Percentiles rank a stretch among this genome's conserved stretches.
Evolutionary conservation across 2,113 vertebrate species (phyloP).

Genomic region (Mustelus asterias): DNA sequence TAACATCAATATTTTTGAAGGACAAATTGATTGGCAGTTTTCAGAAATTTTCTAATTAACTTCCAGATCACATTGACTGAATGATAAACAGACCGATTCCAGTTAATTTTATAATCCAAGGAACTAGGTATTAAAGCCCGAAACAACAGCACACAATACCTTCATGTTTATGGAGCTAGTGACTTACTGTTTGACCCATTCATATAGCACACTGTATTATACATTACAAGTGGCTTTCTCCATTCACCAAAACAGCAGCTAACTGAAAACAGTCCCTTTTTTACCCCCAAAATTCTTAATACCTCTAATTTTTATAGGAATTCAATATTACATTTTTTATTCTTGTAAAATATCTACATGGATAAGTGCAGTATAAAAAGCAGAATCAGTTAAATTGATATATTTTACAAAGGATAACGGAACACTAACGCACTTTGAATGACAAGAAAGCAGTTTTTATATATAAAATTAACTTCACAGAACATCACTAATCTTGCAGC

Average conservation of each 20-base stretch:
- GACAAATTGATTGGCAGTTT: neutral
- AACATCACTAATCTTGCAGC: neutral
- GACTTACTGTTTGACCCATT: neutral
- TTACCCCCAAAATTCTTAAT: neutral
- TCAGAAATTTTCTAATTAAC: neutral
- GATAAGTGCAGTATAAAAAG: neutral
- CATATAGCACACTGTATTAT: neutral
- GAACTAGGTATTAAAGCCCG: neutral
- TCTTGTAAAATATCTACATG: neutral
- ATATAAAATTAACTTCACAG: neutral
- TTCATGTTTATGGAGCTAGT: neutral
- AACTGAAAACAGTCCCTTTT: neutral
- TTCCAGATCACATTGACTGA: neutral
- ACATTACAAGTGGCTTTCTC: neutral
- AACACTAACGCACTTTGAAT: neutral
- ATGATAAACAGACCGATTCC: neutral
- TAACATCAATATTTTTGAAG: neutral
- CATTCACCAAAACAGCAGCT: neutral
- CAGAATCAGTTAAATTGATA: neutral
- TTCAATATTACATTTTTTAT: neutral
- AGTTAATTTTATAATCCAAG: neutral
- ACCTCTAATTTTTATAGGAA: no score
- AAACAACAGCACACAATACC: neutral
- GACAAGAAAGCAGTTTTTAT: neutral
- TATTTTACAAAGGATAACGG: neutral